Evolutionary conservation across 2,888 invertebrate genomes (phyloP).

Genomic region (Pachydiplax longipennis): DNA sequence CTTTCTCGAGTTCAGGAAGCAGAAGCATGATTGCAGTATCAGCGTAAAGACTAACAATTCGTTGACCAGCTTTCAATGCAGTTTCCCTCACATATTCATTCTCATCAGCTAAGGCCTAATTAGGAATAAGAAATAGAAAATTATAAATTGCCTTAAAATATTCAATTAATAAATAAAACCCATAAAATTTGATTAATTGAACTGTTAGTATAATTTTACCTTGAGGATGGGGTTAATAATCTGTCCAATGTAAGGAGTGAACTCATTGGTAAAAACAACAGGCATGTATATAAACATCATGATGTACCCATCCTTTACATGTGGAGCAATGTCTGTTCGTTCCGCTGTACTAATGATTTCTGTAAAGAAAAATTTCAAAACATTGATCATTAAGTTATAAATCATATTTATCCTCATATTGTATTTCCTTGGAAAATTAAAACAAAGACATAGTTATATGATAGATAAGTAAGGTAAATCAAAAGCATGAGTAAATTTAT

Average conservation of each 20-base stretch:
- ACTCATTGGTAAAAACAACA: conserved; percentile 92
- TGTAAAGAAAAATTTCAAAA: conserved; percentile 53
- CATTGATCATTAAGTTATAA: not conserved
- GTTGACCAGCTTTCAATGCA: conserved; percentile 93
- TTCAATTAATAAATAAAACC: not conserved
- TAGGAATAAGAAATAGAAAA: not conserved
- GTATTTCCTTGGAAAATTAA: no score
- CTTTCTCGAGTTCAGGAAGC: conserved; percentile 91
- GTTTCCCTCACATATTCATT: conserved; percentile 98
- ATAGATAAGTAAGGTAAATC: no score
- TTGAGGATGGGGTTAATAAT: conserved; percentile 97
- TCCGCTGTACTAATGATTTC: conserved; percentile 95
- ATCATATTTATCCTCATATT: no score
- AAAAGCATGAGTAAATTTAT: no score
- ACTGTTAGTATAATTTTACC: conserved; percentile 55
- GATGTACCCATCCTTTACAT: conserved; percentile 99
- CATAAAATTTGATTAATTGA: not conserved
- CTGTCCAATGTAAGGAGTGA: conserved; percentile 93
- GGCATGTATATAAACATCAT: conserved; percentile 99
- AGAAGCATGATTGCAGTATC: conserved; percentile 92
- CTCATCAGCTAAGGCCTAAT: conserved; percentile 92
- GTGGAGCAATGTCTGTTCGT: conserved; percentile 90
- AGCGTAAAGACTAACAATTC: conserved; percentile 95
- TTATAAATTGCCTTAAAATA: not conserved
- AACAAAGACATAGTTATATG: no score